Base-by-base conservation (phyloP, 2,113 vertebrate species). In the Larimichthys polyactis region DNA sequence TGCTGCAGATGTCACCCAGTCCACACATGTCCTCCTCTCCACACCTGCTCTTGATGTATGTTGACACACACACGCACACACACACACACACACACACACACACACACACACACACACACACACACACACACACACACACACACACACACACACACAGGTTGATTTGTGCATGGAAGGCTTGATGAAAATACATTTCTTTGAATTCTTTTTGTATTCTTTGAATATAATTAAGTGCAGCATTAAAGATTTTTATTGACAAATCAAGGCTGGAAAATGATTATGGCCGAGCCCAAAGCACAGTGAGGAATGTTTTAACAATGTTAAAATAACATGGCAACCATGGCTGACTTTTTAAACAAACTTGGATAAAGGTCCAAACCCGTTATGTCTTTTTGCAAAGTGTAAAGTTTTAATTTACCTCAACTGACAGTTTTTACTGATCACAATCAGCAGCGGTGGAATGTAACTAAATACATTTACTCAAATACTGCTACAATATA, bases 21-120 rank as follows among this genome's bases (percentile, higher is more conserved):
- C 97, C 0, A 96, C 95, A 0, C 97, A 98, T 0, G 97, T 98
- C 68, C 95, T 96, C 1, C 97, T 98, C 85, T 98, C 97, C 87
- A 96, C 96, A 0, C 97, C 97, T 0, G 96, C 97, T 29, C 94
- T 98, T 0, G 95, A 97, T 44, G 96, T 96, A 89, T 90, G 96
- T 0, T 12, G 5, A 84, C 11, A 54, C 20, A 24, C 16, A n/a
- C 51, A 44, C 32, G 46, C 14, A 29, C 2, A 10, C 64, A 65
- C 62, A 44, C 29, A 62, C 20, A 8, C 60, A 11, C 51, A 84
- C 11, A 54, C 20, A 24, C 16, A n/a, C 51, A 44, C 32, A 55
- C 14, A 29, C 2, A 10, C 64, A 65, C 62, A 44, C 29, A 62
- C 20, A 8, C 60, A 11, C 16, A n/a, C 51, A 44, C 32, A 64